phyloP scores from a whole-genome alignment of 1,140 invertebrate species.

The Drosophila seguyi region DNA sequence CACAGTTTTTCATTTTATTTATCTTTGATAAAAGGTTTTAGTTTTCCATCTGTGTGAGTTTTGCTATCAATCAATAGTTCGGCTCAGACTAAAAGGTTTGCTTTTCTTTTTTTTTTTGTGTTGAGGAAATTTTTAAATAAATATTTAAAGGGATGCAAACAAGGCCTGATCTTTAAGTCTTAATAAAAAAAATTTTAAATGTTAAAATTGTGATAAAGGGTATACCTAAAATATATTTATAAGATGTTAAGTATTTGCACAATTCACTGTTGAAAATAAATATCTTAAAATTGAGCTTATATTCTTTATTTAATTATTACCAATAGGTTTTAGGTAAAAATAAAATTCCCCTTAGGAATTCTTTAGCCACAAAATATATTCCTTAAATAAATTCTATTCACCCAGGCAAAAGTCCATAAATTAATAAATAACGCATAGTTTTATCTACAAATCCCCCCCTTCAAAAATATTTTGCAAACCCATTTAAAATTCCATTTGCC shows the following conservation, averaged over 20 bases:
- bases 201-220: not conserved
- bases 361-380: not conserved
- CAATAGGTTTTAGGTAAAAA: no score
- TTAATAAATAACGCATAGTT: not conserved
- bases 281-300: not conserved
- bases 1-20: conserved; percentile 71
- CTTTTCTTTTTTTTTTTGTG: conserved; percentile 33
- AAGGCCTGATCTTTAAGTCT: not conserved
- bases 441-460: not conserved
- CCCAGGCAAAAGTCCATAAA: not conserved
- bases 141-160: no score
- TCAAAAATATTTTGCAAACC: conserved; percentile 16
- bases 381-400: not conserved
- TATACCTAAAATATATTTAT: not conserved
- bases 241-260: not conserved
- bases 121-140: conserved; percentile 10
- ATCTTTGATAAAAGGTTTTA: conserved; percentile 83
- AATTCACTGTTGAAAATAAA: not conserved
- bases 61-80: conserved; percentile 52
- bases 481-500: conserved; percentile 32
- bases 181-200: not conserved
- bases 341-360: no score
- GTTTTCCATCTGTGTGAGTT: conserved; percentile 40
- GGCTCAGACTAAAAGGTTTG: conserved; percentile 44
- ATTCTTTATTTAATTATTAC: no score